Evolutionary conservation across 92 coral and sea anemone species (phyloP).

Genomic region (Pocillopora grandis): DNA sequence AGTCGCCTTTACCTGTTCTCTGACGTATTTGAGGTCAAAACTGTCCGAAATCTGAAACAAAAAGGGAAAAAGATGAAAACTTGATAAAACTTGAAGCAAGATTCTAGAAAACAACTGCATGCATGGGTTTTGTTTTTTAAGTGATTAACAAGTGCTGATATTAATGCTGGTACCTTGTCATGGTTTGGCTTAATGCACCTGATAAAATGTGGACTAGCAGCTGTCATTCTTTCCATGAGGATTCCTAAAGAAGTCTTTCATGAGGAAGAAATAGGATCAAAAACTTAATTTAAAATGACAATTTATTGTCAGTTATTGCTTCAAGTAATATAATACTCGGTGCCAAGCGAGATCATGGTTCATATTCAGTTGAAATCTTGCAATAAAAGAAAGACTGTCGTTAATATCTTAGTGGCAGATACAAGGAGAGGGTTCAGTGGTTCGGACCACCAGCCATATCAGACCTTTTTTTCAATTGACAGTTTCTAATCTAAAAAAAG

Average conservation of each 20-base stretch:
- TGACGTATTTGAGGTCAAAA: constrained; percentile 69
- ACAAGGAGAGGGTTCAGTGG: too few species aligned
- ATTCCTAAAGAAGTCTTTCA: constrained; percentile 74
- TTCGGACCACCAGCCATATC: too few species aligned
- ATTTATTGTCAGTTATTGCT: neutral
- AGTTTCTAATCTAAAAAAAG: neutral
- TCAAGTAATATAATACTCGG: too few species aligned
- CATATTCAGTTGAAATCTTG: too few species aligned
- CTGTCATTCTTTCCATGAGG: constrained; percentile 82
- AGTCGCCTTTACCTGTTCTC: constrained; percentile 58
- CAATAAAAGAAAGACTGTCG: too few species aligned
- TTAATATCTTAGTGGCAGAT: too few species aligned
- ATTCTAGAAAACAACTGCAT: neutral
- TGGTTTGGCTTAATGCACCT: constrained; percentile 88
- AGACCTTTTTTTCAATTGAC: too few species aligned
- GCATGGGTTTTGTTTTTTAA: neutral
- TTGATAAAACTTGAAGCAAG: neutral
- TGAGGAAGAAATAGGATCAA: neutral
- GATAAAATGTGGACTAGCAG: constrained; percentile 82
- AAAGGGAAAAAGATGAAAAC: too few species aligned
- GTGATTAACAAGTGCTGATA: neutral
- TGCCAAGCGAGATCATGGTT: too few species aligned
- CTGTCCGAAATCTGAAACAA: constrained; percentile 53
- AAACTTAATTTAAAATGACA: neutral
- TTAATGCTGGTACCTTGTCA: constrained; percentile 52